Base-by-base conservation (phyloP, 2,113 vertebrate species). In the Actinemys pallida region DNA sequence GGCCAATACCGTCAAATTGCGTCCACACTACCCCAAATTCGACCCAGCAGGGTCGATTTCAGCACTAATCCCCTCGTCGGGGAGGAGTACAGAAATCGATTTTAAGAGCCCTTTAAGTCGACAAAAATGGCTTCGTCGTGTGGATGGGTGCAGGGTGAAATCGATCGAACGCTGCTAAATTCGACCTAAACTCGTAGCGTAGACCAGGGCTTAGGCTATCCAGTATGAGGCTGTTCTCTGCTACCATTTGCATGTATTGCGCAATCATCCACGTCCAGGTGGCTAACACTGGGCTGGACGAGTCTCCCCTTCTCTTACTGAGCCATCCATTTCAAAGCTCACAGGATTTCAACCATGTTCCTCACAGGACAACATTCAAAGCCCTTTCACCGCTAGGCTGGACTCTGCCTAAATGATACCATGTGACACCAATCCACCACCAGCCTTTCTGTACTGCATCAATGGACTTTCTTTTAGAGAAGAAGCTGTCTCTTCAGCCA, bases 361-460 rank as follows among this genome's bases (percentile, higher is more conserved):
- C 82, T 52, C 4, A 1, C 0, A 4, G 86, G 10, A 84, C 90
- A 62, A 72, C 12, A n/a, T 31, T 78, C 50, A 2, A 83, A 57
- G 20, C 4, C 25, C 83, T 56, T 47, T n/a, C 53, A 8, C 42
- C 35, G 11, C 81, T 31, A 0, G 0, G 13, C 11, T 11, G 39
- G 83, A 22, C 3, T 20, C 52, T 84, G 76, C 84, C 56, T 2
- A 1, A 5, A 42, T 24, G 84, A 83, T 54, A 35, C 31, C 49
- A 5, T 35, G 0, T 1, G 8, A 2, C 27, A n/a, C 81, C 47
- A 29, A 53, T 56, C 76, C 78, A 29, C 81, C n/a, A 1, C 24
- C 47, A 5, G 52, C 62, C 62, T 1, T 57, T 85, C 45, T 86
- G 31, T 2, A 65, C 49, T 84, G 78, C 7, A 31, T 79, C 22